Evolutionary conservation across 2,797 vertebrate genomes (phyloP), one percentile per base, ranked within the genome.

Genomic region (Hemitrygon akajei): DNA sequence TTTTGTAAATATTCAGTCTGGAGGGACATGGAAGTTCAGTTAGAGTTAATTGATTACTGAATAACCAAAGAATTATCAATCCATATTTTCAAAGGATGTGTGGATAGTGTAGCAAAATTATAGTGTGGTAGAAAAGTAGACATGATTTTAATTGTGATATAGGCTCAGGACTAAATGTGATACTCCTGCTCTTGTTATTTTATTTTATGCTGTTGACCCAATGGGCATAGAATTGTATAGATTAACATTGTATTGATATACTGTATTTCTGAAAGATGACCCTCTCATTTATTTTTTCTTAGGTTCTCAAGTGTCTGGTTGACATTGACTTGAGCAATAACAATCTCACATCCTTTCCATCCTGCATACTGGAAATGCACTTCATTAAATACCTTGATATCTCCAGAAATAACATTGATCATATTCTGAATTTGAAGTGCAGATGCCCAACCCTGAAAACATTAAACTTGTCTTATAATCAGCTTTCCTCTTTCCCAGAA

Each of bases 261-360:
- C n/a, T 58, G 7, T 30, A 71, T 58, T 73, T 58, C 7, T 93
- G 22, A 87, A 60, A 34, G 69, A 37, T 81, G 80, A 63, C 58
- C 77, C 47, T 94, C 25, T 5, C 81, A 94, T 0, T 95, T 84
- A 91, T 94, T 94, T 94, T 94, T 92, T 96, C 96, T 94, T 96
- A 99, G 99, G 97, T 95, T 94, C 95, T 99, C 95, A 97, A 95
- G 95, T 97, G 97, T 94, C 95, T 99, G 96, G 98, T 96, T 11
- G 97, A 98, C 25, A 96, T 99, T 96, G 98, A 99, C 96, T 97
- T 99, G 94, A 98, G 98, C 95, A 97, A 97, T 82, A 99, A 99
- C 95, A 97, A 95, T 76, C 97, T 99, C 56, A 95, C 95, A 94
- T 96, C 95, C 0, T 97, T 99, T 95, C 98, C 99, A 0, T 94